A percentile compares a stretch with the other conserved stretches of the same genome.
phyloP scores from a whole-genome alignment of 2,797 vertebrate species.

The Ctenosaura bakeri region DNA sequence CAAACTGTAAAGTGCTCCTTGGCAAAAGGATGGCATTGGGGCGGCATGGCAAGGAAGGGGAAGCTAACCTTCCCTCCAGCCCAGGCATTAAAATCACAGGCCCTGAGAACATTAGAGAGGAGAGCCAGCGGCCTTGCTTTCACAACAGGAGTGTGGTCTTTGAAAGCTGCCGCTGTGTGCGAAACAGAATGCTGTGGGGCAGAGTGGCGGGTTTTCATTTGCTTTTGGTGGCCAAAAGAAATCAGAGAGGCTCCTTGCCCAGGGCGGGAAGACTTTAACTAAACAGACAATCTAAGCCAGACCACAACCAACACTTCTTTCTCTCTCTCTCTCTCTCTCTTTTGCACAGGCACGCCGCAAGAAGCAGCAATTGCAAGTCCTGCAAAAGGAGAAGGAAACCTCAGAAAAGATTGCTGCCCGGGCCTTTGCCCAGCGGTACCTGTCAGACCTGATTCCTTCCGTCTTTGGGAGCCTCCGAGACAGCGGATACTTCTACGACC shows the following conservation, averaged over 20 bases:
- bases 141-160: too few relatives aligned
- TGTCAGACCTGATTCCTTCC: slow-evolving; percentile 87
- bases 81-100: neutral
- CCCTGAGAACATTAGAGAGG: too few relatives aligned
- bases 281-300: too few relatives aligned
- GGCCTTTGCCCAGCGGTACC: slow-evolving; percentile 86
- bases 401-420: slow-evolving; percentile 90
- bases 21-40: too few relatives aligned
- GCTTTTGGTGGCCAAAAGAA: neutral
- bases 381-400: slow-evolving; percentile 86
- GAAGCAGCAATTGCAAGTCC: slow-evolving; percentile 84
- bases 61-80: too few relatives aligned
- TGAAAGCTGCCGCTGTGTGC: too few relatives aligned
- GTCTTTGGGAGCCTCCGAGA: slow-evolving; percentile 87
- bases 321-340: neutral
- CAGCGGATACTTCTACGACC: slow-evolving; percentile 91
- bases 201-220: too few relatives aligned
- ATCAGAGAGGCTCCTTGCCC: neutral
- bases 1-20: too few relatives aligned
- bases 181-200: too few relatives aligned
- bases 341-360: slow-evolving; percentile 82
- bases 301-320: too few relatives aligned
- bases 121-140: too few relatives aligned
- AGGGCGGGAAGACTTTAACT: neutral
- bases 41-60: too few relatives aligned